These are phyloP conservation scores for Myotis pilosus DNA, from an alignment of 2,797 vertebrate genomes.

Conservation along the genomic window DNA sequence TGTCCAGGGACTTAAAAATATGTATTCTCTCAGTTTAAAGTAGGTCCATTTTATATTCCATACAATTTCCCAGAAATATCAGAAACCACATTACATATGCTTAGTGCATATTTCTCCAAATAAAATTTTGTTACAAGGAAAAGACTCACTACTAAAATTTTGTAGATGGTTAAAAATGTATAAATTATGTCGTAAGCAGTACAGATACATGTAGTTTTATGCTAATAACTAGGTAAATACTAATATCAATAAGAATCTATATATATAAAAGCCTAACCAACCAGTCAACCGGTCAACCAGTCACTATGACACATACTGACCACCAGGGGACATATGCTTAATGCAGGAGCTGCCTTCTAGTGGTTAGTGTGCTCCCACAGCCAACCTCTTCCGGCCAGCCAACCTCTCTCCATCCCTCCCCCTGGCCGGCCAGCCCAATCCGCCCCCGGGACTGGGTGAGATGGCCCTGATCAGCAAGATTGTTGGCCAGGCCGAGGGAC, in stretches of 20 bases:
- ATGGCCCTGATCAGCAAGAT: too few relatives aligned
- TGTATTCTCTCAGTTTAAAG: slow-evolving; percentile 18
- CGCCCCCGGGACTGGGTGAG: too few relatives aligned
- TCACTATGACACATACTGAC: too few relatives aligned
- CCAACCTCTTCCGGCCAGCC: too few relatives aligned
- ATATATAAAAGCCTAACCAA: too few relatives aligned
- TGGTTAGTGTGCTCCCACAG: too few relatives aligned
- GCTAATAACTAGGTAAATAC: not conserved
- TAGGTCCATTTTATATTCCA: not conserved
- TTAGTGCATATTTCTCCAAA: slow-evolving; percentile 3
- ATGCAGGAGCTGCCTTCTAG: too few relatives aligned
- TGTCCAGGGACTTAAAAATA: not conserved
- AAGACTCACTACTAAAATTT: slow-evolving; percentile 6
- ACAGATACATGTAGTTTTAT: not conserved
- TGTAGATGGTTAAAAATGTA: not conserved
- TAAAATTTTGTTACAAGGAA: not conserved
- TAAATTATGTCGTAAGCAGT: slow-evolving; percentile 4
- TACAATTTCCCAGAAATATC: slow-evolving; percentile 20
- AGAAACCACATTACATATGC: slow-evolving; percentile 10
- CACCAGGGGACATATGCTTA: too few relatives aligned
- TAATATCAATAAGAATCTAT: not conserved
- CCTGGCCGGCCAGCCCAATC: accelerated
- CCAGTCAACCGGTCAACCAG: too few relatives aligned
- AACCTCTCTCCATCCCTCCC: too few relatives aligned
- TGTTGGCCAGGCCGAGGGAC: too few relatives aligned